phyloP scores from a whole-genome alignment of 2,797 vertebrate genomes.

The Sternotherus odoratus region DNA sequence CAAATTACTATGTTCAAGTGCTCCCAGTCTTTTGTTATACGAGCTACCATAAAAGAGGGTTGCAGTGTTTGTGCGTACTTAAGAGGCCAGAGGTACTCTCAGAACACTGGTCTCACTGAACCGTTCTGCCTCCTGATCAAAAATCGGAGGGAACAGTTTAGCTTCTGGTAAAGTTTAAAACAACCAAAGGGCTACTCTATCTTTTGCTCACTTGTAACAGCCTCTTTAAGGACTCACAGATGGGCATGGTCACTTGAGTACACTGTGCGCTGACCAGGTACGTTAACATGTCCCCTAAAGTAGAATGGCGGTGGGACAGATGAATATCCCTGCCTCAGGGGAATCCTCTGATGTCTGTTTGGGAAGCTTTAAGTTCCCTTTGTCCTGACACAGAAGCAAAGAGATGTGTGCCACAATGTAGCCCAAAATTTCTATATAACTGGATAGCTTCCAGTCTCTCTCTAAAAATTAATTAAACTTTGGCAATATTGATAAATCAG shows the following conservation, averaged over 20 bases:
- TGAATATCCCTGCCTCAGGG: neutral
- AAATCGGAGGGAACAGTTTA: neutral
- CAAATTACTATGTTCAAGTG: neutral
- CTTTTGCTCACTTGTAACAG: neutral
- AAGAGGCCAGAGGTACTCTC: neutral
- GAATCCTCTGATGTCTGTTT: neutral
- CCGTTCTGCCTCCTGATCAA: no score
- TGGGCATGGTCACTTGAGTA: neutral
- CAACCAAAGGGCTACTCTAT: neutral
- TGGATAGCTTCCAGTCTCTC: neutral
- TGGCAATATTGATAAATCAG: neutral
- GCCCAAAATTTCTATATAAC: neutral
- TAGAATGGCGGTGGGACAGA: neutral
- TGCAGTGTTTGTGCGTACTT: constrained; percentile 8
- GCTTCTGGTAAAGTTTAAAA: neutral
- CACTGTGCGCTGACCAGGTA: neutral
- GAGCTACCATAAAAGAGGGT: neutral
- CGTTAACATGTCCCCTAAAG: neutral
- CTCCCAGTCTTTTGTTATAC: neutral
- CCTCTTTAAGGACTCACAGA: neutral
- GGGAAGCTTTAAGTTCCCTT: neutral
- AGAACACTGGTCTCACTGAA: neutral
- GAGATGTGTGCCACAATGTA: neutral
- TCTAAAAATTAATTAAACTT: constrained; percentile 5
- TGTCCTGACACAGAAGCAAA: neutral